Base-by-base conservation (phyloP, 2,113 vertebrate species). In the Oceanites oceanicus region DNA sequence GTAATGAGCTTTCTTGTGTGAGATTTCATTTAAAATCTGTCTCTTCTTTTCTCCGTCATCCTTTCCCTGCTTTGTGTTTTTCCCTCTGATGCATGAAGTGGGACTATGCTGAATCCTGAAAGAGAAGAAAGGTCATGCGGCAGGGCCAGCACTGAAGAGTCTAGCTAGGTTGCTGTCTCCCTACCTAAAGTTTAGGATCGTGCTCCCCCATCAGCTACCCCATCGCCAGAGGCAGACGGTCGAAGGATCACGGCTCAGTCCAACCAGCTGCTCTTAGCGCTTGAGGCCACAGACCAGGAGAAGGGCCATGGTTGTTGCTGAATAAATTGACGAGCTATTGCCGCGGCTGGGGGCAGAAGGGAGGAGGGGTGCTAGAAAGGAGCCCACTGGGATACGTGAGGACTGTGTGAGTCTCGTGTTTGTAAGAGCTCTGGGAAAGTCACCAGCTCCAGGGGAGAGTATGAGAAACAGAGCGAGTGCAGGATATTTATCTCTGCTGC, bases 391-490 rank as follows among this genome's bases (percentile, higher is more conserved):
- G 18, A 16, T 38, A 7, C 22, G 15, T 21, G 14, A 78, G 27
- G 55, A 40, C 26, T 36, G 8, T 23, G 8, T 0, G 1, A 53
- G 29, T 12, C 40, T 25, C 1, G 0, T 32, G 40, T 19, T 82
- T 68, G 4, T 18, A 22, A 44, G 42, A 72, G 26, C 2, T 0
- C 9, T 50, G 59, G 23, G n/a, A 62, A 23, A 15, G 5, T 9
- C 20, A 4, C 27, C 36, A 3, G 13, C 27, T 65, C 36, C 45
- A 77, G 58, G 27, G 40, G 10, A 66, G 45, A 45, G 20, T 15
- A 25, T 49, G 25, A 86, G 53, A 86, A 90, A 88, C 1, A 14
- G 19, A 15, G 6, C 0, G 1, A 53, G 6, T 2, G 1, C 4
- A 1, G 72, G 19, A 9, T 21, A 38, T 73, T 88, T 88, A 59